phyloP scores from a whole-genome alignment of 1,140 invertebrate genomes.

The Psilanteris sp. region DNA sequence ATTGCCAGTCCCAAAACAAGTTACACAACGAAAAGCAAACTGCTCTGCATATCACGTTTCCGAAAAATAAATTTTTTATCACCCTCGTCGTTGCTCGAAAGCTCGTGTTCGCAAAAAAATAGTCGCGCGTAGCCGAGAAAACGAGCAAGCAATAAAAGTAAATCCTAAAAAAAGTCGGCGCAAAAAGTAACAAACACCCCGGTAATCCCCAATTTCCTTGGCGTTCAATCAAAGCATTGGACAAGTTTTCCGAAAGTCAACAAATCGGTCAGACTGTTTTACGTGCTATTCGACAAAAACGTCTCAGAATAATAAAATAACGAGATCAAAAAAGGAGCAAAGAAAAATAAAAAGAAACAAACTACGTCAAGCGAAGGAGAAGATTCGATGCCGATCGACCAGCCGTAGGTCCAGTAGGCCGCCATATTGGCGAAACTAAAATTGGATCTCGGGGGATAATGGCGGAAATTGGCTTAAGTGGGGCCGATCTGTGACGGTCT shows the following conservation, averaged over 20 bases:
- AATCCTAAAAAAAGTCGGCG: slow-evolving; percentile 5
- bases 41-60: slow-evolving; percentile 29
- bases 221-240: slow-evolving; percentile 21
- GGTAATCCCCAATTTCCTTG: slow-evolving; percentile 24
- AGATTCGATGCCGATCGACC: not conserved
- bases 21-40: slow-evolving; percentile 6
- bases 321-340: not conserved
- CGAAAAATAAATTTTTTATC: slow-evolving; percentile 41
- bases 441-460: slow-evolving; percentile 72
- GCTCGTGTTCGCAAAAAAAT: slow-evolving; percentile 19
- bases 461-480: slow-evolving; percentile 72
- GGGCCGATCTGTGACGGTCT: slow-evolving; percentile 61
- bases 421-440: slow-evolving; percentile 63
- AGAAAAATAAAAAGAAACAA: not conserved
- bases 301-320: slow-evolving; percentile 22
- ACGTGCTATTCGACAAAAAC: slow-evolving; percentile 3
- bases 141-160: not conserved
- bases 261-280: slow-evolving; percentile 19
- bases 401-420: slow-evolving; percentile 1
- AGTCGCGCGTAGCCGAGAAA: too few relatives aligned
- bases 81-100: slow-evolving; percentile 2
- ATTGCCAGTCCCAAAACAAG: slow-evolving; percentile 4
- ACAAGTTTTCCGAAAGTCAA: slow-evolving; percentile 25
- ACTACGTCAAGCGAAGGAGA: not conserved
- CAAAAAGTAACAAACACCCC: slow-evolving; percentile 28